Evolutionary conservation across 2,888 invertebrate genomes (phyloP), one percentile per base, ranked within the genome.

Genomic region (Rhamnusium bicolor): DNA sequence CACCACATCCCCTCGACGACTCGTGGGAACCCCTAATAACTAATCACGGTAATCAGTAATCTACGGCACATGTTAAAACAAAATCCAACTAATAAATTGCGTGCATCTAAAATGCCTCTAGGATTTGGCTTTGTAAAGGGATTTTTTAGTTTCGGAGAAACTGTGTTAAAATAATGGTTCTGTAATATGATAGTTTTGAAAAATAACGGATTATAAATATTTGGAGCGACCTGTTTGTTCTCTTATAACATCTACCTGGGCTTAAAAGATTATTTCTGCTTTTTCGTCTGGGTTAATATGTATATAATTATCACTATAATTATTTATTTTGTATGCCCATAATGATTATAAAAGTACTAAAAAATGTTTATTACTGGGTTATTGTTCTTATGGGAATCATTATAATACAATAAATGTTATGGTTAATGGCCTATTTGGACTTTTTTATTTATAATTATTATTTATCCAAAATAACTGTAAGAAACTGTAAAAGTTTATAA

Each of bases 101-200:
- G 3, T 40, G 0, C 4, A n/a, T 1, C 32, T 1, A 4, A n/a
- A 14, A 40, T 2, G 40, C 12, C 2, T 40, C n/a, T n/a, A 10
- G n/a, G n/a, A 54, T 54, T 54, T 24, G 54, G 2, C 1, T n/a
- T 14, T 24, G 54, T 54, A 54, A 54, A 21, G 54, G 24, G 54
- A 58, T 58, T 16, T 58, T 58, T 58, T 29, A 16, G 18, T 24
- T 47, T 62, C 62, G 10, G 6, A 16, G 47, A 46, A 40, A 14
- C 14, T 7, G 24, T 2, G 0, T n/a, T 49, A 4, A 5, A 7
- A 12, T 12, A 19, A 21, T n/a, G 62, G 24, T 62, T 7, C 47
- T 21, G 62, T 62, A 62, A 62, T n/a, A 21, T 47, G 62, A 62
- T 62, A 62, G 47, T 63, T 63, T 63, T 49, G 47, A 49, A 63